Evolutionary conservation across 2,888 invertebrate species (phyloP), one percentile per base, ranked within the genome.

Genomic region (Synanthedon formicaeformis): DNA sequence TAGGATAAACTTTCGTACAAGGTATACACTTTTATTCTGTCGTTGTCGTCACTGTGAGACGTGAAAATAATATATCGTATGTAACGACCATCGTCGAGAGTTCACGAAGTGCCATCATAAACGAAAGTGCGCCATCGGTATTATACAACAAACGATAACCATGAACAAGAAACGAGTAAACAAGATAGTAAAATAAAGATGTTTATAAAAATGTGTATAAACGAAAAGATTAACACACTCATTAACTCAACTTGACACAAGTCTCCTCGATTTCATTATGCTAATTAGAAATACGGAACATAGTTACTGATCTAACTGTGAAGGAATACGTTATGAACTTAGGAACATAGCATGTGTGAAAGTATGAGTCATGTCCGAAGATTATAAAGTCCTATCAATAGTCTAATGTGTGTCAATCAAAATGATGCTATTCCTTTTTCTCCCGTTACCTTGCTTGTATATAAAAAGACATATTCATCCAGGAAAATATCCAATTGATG

Each of bases 111-210:
- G 55, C 56, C 56, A 57, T 57, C 62, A 58, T 64, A 67, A 67
- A 64, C 53, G 62, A 56, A 62, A 60, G 53, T 54, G 55, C 40
- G 55, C 58, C 61, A 61, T 56, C 50, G 53, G 57, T 56, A 59
- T 34, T 34, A 59, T 56, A 58, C 61, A n/a, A 34, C 58, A 60
- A 18, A 63, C 63, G 57, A 64, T 65, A 63, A 63, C 63, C 66
- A 56, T 62, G 62, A 65, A 64, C 55, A 56, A 27, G 50, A 51
- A 59, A 58, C 53, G 55, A 57, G 63, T 65, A 63, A 70, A 69
- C 67, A 67, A 59, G 58, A 56, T 56, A 58, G 58, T 67, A 62
- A 69, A 66, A 56, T 52, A 55, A 60, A 60, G 3, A 49, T 14
- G 49, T 45, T 45, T 45, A 45, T 45, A 45, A 13, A 45, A 13